Evolutionary conservation across 2,113 vertebrate species (phyloP), one percentile per base, ranked within the genome.

Genomic region (Mustela nigripes): DNA sequence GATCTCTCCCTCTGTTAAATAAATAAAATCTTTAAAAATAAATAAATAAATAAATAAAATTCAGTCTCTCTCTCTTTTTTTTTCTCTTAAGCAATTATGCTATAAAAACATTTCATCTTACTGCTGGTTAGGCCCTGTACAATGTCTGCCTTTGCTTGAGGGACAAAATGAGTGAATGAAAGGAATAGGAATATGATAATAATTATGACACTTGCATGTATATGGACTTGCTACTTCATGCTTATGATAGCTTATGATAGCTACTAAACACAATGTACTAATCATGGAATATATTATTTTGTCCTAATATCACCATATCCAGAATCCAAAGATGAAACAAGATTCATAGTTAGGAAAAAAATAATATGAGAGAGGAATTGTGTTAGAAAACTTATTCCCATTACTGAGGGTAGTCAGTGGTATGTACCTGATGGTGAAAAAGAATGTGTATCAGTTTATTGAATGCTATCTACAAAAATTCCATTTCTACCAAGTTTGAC

Each of bases 401-500:
- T 2, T 65, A 50, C 6, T 65, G 58, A n/a, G 10, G 26, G n/a
- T 14, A 10, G 1, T 42, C 5, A 33, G 0, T 81, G 36, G 22
- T 4, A 53, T 84, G 89, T 90, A 65, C 36, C 69, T 53, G 11
- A 45, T 50, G 50, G 39, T 0, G 24, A 14, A 84, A 81, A 94
- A n/a, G 10, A 80, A 31, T 63, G 4, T 78, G 18, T 42, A 5
- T 73, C 48, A 45, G 6, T 92, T 89, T 76, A 73, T 22, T 81
- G 82, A 98, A 87, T 62, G 58, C 71, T 96, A 4, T 4, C 73
- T 91, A 97, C 58, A 97, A 97, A 98, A 94, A 53, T 15, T 95
- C 50, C 80, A 71, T 93, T 98, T 98, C 93, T 97, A 60, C 82
- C 93, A 91, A 96, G 85, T 76, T 87, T 95, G 84, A 78, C 74